Evolutionary conservation across 2,888 invertebrate genomes (phyloP).

Genomic region (Sipha maydis): DNA sequence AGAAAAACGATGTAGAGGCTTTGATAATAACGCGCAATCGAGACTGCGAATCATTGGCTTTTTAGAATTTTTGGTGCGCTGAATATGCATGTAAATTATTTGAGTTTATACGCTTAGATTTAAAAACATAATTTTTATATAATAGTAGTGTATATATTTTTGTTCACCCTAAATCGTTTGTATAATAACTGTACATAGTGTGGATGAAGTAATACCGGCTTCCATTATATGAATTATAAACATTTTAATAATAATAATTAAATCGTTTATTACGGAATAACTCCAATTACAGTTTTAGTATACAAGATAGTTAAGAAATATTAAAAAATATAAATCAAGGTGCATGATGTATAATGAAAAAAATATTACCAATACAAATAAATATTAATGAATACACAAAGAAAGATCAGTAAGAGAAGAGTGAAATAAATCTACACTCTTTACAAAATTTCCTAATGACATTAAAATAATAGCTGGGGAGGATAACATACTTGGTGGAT

Average conservation of each 20-base stretch:
- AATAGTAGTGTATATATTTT: background rate
- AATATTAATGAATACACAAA: background rate
- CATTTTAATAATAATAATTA: background rate
- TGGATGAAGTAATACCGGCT: background rate
- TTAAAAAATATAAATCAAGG: too few relatives aligned
- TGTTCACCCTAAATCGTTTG: background rate
- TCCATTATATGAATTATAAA: background rate
- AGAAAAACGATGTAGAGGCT: conserved; percentile 67
- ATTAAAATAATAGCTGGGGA: too few relatives aligned
- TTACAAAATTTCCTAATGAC: too few relatives aligned
- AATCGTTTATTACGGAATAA: too few relatives aligned
- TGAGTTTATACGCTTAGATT: conserved; percentile 33
- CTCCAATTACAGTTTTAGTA: too few relatives aligned
- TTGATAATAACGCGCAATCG: conserved; percentile 37
- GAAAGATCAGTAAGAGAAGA: too few relatives aligned
- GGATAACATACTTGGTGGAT: too few relatives aligned
- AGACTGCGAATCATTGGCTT: conserved; percentile 58
- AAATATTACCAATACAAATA: too few relatives aligned
- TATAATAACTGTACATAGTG: background rate
- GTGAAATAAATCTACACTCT: too few relatives aligned
- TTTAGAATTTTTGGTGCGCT: conserved; percentile 23
- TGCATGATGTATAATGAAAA: too few relatives aligned
- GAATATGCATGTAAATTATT: conserved; percentile 41
- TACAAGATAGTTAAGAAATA: too few relatives aligned
- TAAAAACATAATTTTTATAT: conserved; percentile 3